Conservation (phyloP, 2,113 vertebrate genomes). For the Paedocypris sp. region DNA sequence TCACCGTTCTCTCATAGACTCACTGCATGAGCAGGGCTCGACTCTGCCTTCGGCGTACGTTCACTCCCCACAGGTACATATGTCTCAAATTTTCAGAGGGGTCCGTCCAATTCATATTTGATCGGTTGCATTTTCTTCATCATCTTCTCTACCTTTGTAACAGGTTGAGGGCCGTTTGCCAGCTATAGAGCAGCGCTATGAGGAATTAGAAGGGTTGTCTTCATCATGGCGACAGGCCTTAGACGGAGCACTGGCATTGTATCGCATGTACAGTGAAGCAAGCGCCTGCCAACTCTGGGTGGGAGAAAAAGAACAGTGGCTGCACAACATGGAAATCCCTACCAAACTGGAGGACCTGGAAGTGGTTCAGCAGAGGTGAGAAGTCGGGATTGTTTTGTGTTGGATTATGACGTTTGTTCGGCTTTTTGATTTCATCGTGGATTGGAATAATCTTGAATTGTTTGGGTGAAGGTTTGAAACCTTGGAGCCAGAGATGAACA, state of each 20-base stretch:
- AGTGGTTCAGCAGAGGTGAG: conserved; percentile 86
- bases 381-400: neutral
- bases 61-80: conserved; percentile 48
- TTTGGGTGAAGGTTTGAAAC: conserved; percentile 77
- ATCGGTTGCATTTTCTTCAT: neutral
- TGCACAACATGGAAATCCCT: conserved; percentile 74
- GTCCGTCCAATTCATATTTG: neutral
- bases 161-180: conserved; percentile 66
- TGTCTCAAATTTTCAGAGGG: neutral
- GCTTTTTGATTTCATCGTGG: neutral
- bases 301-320: conserved; percentile 89
- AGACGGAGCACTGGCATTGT: conserved; percentile 72
- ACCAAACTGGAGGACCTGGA: conserved; percentile 88
- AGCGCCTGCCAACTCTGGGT: conserved; percentile 88
- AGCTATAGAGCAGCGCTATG: conserved; percentile 70
- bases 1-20: conserved; percentile 71
- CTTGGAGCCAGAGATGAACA: conserved; percentile 89
- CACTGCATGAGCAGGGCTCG: conserved; percentile 67
- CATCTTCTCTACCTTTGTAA: neutral
- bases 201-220: conserved; percentile 66
- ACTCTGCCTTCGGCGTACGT: conserved; percentile 54
- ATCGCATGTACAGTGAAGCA: conserved; percentile 87
- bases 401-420: neutral
- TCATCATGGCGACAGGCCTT: conserved; percentile 65
- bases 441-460: neutral